phyloP scores from a whole-genome alignment of 2,113 vertebrate species.

The Scomber japonicus region DNA sequence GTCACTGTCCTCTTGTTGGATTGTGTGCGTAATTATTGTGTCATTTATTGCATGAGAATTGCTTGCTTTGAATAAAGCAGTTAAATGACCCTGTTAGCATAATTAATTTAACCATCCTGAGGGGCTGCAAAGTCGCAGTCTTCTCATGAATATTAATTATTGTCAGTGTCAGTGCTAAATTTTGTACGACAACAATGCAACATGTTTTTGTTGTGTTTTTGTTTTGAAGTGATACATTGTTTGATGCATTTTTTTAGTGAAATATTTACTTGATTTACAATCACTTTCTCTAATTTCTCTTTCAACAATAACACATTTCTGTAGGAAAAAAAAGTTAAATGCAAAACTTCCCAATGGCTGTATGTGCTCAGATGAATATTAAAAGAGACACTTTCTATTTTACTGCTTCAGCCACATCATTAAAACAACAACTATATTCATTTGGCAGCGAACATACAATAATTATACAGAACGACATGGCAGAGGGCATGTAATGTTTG shows the following conservation, averaged over 20 bases:
- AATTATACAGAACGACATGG: conserved; percentile 43
- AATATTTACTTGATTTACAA: conserved; percentile 28
- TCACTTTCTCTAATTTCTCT: conserved; percentile 12
- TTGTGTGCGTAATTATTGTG: conserved; percentile 82
- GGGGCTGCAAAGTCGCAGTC: conserved; percentile 70
- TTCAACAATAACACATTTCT: conserved; percentile 22
- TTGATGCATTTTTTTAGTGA: conserved; percentile 59
- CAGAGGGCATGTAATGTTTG: conserved; percentile 52
- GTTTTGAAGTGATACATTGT: conserved; percentile 60
- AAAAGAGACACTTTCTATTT: conserved; percentile 38
- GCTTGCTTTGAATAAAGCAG: conserved; percentile 80
- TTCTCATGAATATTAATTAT: conserved; percentile 81
- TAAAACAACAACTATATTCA: conserved; percentile 43
- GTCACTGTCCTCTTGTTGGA: conserved; percentile 77
- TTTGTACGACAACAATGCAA: conserved; percentile 73
- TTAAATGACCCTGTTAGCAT: conserved; percentile 84
- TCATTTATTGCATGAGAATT: conserved; percentile 76
- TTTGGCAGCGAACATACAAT: conserved; percentile 56
- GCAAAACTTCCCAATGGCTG: not conserved
- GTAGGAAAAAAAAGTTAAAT: conserved; percentile 5
- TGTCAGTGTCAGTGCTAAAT: conserved; percentile 72
- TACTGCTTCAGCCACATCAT: conserved; percentile 41
- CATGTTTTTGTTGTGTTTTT: conserved; percentile 64
- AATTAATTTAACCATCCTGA: conserved; percentile 82
- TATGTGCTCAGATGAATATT: conserved; percentile 37